Conservation (phyloP, 2,113 vertebrate species). For the Chrysemys picta region DNA sequence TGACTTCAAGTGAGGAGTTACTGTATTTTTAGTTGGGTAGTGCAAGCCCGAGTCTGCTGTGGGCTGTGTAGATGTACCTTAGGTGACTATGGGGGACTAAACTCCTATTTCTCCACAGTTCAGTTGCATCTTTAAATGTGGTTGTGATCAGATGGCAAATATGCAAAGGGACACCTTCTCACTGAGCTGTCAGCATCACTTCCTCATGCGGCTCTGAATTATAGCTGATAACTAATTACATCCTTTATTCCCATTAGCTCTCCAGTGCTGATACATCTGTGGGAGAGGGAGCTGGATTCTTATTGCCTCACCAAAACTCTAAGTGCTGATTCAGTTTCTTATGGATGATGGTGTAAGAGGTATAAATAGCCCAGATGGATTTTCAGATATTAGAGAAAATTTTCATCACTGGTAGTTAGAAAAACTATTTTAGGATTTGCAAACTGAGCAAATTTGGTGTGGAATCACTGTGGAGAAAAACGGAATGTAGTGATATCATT, state of each 20-base stretch:
- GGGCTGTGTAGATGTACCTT: too few relatives aligned
- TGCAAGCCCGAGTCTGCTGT: too few relatives aligned
- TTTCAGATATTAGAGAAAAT: background rate
- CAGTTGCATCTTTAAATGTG: background rate
- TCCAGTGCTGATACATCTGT: background rate
- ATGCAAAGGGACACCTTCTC: background rate
- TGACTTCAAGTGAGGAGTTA: too few relatives aligned
- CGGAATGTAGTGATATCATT: background rate
- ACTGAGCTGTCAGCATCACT: background rate
- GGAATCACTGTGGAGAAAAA: background rate
- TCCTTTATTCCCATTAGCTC: background rate
- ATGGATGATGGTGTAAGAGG: background rate
- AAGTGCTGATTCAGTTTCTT: background rate
- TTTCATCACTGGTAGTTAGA: background rate
- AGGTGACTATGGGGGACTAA: background rate
- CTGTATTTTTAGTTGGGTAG: too few relatives aligned
- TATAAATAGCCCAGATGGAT: background rate
- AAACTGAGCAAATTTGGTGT: background rate
- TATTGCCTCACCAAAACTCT: background rate
- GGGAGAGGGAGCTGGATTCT: background rate
- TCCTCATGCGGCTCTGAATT: background rate
- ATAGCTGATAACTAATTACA: background rate
- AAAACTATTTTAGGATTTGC: background rate
- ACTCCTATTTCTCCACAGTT: background rate
- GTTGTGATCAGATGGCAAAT: background rate